Percentiles rank a stretch among this genome's conserved stretches.
phyloP scores from a whole-genome alignment of 2,888 invertebrate genomes.

The Anthoptus insignis region DNA sequence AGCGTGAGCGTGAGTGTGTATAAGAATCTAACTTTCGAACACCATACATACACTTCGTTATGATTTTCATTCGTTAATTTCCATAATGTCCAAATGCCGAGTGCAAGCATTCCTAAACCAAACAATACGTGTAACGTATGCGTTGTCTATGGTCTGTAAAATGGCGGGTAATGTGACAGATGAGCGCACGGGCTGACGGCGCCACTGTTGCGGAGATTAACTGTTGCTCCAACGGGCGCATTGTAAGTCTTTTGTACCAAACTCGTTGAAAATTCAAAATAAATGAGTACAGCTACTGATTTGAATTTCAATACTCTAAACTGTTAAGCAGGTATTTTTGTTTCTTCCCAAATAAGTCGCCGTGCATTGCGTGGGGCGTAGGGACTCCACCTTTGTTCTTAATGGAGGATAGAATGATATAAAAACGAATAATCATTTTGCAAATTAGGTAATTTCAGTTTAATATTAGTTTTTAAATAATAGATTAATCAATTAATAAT shows the following conservation, averaged over 20 bases:
- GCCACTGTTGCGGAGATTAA: slow-evolving; percentile 81
- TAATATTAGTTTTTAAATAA: too few relatives aligned
- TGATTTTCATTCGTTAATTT: background rate
- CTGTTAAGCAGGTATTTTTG: slow-evolving; percentile 76
- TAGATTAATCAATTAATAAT: too few relatives aligned
- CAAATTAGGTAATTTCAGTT: too few relatives aligned
- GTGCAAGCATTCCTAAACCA: slow-evolving; percentile 7
- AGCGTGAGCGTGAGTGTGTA: too few relatives aligned
- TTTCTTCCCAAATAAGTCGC: slow-evolving; percentile 72
- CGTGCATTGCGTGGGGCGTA: slow-evolving; percentile 46
- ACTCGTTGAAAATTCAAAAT: slow-evolving; percentile 79
- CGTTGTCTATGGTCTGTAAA: slow-evolving; percentile 56
- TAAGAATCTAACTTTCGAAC: background rate
- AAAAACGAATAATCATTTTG: too few relatives aligned
- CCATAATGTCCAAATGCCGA: background rate
- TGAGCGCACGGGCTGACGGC: slow-evolving; percentile 74
- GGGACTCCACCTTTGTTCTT: slow-evolving; percentile 10
- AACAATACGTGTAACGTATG: slow-evolving; percentile 32
- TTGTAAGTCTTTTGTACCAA: slow-evolving; percentile 74
- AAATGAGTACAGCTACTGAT: slow-evolving; percentile 82
- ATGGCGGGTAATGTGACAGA: slow-evolving; percentile 78
- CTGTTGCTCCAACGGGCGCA: slow-evolving; percentile 83
- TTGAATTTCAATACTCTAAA: slow-evolving; percentile 78
- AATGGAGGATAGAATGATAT: too few relatives aligned
- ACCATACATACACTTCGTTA: background rate